Evolutionary conservation across 2,797 vertebrate species (phyloP), one percentile per base, ranked within the genome.

Genomic region (Sarcophilus harrisii): DNA sequence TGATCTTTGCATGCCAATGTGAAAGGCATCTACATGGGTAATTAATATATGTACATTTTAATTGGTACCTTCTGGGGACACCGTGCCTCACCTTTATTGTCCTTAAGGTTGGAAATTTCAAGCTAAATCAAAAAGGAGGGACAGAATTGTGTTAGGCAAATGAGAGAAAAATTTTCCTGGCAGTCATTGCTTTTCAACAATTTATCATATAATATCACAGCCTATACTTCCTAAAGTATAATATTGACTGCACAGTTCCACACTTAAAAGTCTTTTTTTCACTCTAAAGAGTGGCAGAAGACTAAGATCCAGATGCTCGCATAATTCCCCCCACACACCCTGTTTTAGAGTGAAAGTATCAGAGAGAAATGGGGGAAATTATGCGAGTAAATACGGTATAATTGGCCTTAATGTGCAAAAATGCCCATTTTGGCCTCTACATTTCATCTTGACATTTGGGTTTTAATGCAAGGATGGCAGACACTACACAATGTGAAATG

Each of bases 31-130:
- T 54, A 91, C 55, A 49, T 55, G 49, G 90, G 87, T 93, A 94
- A 87, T 87, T 87, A 45, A 87, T 45, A 5, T 3, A 4, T 49
- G 59, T 54, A 49, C 32, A 29, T 93, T 52, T 58, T 93, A 38
- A 57, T 32, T 89, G 94, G 91, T 49, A 38, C 30, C 54, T 90
- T 91, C 73, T 29, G 52, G 58, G 58, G 13, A 12, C 58, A 24
- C 0, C 11, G 30, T 58, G 66, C 60, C 90, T 91, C 24, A 12
- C 62, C 54, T 90, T 87, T 29, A 4, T 62, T 81, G 58, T 58
- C 55, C n/a, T 92, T 54, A 49, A 58, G 57, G 45, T 32, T 54
- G 92, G 95, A 90, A 60, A 58, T 58, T 91, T 93, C 60, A 91
- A 92, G 90, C 21, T 21, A 11, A 28, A 4, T 38, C 58, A 66